phyloP scores from a whole-genome alignment of 2,888 invertebrate genomes.

The Boloria selene region DNA sequence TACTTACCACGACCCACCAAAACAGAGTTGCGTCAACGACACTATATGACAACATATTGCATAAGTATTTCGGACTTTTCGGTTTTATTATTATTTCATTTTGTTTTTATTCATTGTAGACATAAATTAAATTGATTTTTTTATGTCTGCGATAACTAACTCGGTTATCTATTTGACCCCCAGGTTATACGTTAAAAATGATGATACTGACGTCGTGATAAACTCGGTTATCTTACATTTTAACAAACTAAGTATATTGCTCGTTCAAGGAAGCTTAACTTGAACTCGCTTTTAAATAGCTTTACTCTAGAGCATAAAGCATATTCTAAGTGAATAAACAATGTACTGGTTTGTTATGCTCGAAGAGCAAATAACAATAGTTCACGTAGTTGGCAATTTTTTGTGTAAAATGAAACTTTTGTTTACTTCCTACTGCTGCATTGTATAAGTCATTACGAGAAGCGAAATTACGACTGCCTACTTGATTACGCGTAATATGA shows the following conservation, averaged over 20 bases:
- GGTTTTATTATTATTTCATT: constrained; percentile 46
- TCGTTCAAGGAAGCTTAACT: constrained; percentile 19
- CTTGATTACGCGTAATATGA: constrained; percentile 28
- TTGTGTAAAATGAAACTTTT: constrained; percentile 33
- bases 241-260: constrained; percentile 17
- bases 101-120: constrained; percentile 1
- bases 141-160: constrained; percentile 11
- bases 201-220: constrained; percentile 28
- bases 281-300: constrained; percentile 8
- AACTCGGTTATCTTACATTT: constrained; percentile 30
- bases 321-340: constrained; percentile 17
- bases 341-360: constrained; percentile 26
- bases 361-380: constrained; percentile 31
- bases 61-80: constrained; percentile 59
- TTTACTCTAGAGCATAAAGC: constrained; percentile 2
- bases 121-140: constrained; percentile 29
- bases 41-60: constrained; percentile 67
- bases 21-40: constrained; percentile 74
- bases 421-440: constrained; percentile 32
- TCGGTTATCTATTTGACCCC: constrained; percentile 34
- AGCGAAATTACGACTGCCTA: constrained; percentile 24
- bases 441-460: constrained; percentile 33
- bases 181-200: constrained; percentile 15
- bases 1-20: constrained; percentile 78
- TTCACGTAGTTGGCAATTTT: constrained; percentile 29